These are phyloP conservation scores for Helogale parvula DNA, from an alignment of 2,113 vertebrate genomes.

Conservation along the genomic window DNA sequence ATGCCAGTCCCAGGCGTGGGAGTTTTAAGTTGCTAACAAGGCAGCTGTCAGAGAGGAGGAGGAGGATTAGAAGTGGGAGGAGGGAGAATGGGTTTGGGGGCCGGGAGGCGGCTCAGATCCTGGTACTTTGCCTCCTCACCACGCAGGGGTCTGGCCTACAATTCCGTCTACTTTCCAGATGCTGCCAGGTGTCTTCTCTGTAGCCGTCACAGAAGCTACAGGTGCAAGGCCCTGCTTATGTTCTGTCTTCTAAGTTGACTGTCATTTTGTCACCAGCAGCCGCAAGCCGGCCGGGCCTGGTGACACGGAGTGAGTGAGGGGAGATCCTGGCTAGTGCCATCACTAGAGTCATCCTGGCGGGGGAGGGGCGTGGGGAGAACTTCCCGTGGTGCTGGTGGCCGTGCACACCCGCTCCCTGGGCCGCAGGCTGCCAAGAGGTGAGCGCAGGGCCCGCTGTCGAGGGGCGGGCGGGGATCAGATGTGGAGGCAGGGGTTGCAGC, in stretches of 20 bases:
- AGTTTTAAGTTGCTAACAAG: neutral
- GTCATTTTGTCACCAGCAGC: too few species aligned
- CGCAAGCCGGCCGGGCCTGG: neutral
- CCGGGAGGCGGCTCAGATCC: neutral
- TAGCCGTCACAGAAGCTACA: neutral
- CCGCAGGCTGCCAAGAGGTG: neutral
- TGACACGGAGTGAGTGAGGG: neutral
- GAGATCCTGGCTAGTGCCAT: neutral
- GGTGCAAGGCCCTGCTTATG: too few species aligned
- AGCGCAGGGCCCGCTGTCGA: neutral
- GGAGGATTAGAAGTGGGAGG: neutral
- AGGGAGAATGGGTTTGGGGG: neutral
- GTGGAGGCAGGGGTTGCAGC: neutral
- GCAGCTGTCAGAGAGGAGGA: too few species aligned
- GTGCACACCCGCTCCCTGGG: neutral
- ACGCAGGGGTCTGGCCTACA: neutral
- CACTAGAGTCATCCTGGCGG: neutral
- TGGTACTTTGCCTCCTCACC: neutral
- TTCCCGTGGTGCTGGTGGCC: neutral
- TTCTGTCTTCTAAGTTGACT: neutral
- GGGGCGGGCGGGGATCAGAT: too few species aligned
- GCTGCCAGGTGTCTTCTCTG: too few species aligned
- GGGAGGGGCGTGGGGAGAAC: rapidly evolving
- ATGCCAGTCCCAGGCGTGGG: neutral
- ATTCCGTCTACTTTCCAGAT: neutral